Percentiles rank a stretch among this genome's conserved stretches.
Conservation (phyloP, 2,797 vertebrate genomes). For the Poliocrania exsul region DNA sequence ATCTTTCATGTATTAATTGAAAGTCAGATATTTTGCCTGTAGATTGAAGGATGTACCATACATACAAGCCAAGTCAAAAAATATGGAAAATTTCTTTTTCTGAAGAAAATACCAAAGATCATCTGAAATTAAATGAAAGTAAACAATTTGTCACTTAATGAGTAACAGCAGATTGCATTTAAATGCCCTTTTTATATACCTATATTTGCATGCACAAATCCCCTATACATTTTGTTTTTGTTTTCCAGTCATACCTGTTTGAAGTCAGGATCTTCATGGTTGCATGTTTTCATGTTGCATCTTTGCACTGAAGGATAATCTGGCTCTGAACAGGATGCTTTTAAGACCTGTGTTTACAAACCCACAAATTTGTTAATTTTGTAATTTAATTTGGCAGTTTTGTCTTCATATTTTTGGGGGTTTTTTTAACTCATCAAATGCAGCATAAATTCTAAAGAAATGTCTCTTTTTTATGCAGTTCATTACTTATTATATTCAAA, state of each 20-base stretch:
- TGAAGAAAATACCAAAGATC: not conserved
- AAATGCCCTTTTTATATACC: not conserved
- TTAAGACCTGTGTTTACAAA: constrained; percentile 48
- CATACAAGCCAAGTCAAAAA: not conserved
- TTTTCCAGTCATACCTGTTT: constrained; percentile 20
- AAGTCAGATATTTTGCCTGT: not conserved
- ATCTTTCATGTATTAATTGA: not conserved
- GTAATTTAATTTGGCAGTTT: not conserved
- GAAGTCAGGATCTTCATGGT: constrained; percentile 4
- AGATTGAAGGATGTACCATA: not conserved
- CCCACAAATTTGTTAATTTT: not conserved
- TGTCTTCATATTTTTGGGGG: not conserved
- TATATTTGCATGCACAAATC: not conserved
- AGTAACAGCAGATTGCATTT: not conserved
- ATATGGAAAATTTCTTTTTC: not conserved
- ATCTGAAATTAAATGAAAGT: not conserved
- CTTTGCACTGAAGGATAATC: not conserved
- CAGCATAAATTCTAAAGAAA: not conserved
- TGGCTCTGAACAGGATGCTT: constrained; percentile 2
- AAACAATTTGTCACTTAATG: not conserved
- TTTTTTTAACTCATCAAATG: not conserved
- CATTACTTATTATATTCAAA: not conserved
- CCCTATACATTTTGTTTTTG: not conserved
- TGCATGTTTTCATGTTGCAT: not conserved
- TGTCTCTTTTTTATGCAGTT: fast-evolving